Conservation (phyloP, 2,113 vertebrate genomes). For the Pseudorectes ferrugineus region DNA sequence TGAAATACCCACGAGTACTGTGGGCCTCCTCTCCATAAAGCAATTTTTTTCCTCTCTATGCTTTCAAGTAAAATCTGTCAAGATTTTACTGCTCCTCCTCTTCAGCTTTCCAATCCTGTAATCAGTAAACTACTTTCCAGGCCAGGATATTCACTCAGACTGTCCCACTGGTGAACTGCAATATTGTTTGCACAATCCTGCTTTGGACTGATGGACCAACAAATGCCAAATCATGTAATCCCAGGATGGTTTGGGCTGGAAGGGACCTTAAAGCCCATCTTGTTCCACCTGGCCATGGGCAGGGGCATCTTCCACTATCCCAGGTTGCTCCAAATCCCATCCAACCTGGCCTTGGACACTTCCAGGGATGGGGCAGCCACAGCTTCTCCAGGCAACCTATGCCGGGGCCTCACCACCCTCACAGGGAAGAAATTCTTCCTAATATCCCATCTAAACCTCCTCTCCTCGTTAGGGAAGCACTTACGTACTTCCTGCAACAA, state of each 20-base stretch:
- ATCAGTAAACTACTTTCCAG: not conserved
- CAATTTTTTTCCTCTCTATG: not conserved
- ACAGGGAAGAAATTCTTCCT: not conserved
- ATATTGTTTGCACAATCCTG: not conserved
- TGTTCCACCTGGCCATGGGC: not conserved
- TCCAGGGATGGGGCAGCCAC: not conserved
- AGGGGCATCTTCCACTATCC: not conserved
- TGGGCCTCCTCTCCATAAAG: not conserved
- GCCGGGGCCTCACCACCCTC: not conserved
- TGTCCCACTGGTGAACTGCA: not conserved
- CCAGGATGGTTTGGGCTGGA: not conserved
- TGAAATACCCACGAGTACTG: not conserved
- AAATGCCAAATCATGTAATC: not conserved
- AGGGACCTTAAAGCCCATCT: not conserved
- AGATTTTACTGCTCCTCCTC: not conserved
- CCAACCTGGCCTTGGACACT: not conserved
- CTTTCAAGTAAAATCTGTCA: not conserved
- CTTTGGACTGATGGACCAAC: not conserved
- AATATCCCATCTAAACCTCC: not conserved
- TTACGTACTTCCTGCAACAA: not conserved
- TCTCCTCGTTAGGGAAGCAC: not conserved
- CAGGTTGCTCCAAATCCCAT: not conserved
- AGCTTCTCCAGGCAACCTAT: not conserved
- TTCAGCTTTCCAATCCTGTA: not conserved
- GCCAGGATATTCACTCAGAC: not conserved